A percentile compares a stretch with the other conserved stretches of the same genome.
phyloP scores from a whole-genome alignment of 2,797 vertebrate genomes.

The Pangasius krempfi region DNA sequence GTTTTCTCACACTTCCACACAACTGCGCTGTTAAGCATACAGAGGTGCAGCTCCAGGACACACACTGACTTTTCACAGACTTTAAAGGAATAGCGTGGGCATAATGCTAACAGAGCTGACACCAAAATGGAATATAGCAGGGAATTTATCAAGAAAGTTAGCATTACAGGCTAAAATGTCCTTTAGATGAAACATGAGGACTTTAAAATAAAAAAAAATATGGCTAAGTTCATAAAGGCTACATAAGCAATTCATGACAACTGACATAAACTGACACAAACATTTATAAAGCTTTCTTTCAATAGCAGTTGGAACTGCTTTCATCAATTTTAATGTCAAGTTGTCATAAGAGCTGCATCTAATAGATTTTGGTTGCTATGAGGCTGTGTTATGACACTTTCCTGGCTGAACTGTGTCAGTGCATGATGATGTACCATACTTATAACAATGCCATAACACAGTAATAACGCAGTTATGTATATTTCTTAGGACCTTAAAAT shows the following conservation, averaged over 20 bases:
- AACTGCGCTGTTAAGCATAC: constrained; percentile 14
- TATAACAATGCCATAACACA: background rate
- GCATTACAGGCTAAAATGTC: background rate
- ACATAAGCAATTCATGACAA: background rate
- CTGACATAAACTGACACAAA: background rate
- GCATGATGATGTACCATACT: background rate
- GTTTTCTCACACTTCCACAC: constrained; percentile 27
- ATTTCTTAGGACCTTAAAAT: background rate
- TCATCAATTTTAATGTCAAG: background rate
- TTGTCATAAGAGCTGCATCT: background rate
- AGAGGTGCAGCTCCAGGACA: background rate
- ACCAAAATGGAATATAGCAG: background rate
- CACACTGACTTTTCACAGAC: background rate
- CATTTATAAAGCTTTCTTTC: background rate
- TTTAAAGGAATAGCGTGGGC: background rate
- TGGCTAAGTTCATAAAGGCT: background rate
- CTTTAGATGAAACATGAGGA: background rate
- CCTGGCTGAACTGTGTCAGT: background rate
- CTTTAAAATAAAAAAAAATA: too few species aligned
- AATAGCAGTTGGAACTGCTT: background rate
- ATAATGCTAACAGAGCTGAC: background rate
- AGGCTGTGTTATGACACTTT: background rate
- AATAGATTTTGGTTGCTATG: background rate
- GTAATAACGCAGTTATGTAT: background rate
- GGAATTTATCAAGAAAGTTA: background rate